Evolutionary conservation across 1,140 invertebrate genomes (phyloP), one percentile per base, ranked within the genome.

Genomic region (Hypsibius dujardini): DNA sequence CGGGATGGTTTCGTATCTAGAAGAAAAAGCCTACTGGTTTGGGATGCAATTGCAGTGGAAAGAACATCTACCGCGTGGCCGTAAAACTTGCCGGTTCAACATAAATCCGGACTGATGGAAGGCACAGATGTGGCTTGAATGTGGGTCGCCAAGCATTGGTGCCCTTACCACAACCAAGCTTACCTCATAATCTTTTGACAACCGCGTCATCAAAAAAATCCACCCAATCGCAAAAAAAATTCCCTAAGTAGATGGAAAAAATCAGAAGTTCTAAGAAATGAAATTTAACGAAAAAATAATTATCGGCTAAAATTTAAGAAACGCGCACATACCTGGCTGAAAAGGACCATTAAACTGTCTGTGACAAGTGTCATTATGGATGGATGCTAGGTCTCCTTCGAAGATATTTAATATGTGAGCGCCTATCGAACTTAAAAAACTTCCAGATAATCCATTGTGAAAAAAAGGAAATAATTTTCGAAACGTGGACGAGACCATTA

Each of bases 131-230:
- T n/a, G 50, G 50, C 50, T 7, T 12, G 50, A 56, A 7, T n/a
- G 50, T 56, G 7, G 7, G n/a, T n/a, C 50, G 0, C 7, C 7
- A 12, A n/a, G 50, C 50, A n/a, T n/a, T 12, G 7, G 0, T 0
- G 7, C 50, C 50, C n/a, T 1, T 28, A 28, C 28, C 28, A 28
- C 28, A 28, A 0, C 28, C 28, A 28, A 28, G 71, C 75, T 71
- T 69, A 84, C 83, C 84, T 99, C 96, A 84, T 98, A 99, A 79
- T 98, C 92, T 75, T 89, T 86, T 79, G 98, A 99, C 67, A 99
- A 82, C 79, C 96, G 89, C 80, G 96, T 97, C 75, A 98, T 88
- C 80, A 99, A 98, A 81, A 98, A 99, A 62, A 98, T 85, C 92
- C 93, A 98, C 74, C 95, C 95, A 75, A 80, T 71, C 86, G 87